These are phyloP conservation scores for Urocyon cinereoargenteus DNA, from an alignment of 2,797 vertebrate species.

Conservation along the genomic window DNA sequence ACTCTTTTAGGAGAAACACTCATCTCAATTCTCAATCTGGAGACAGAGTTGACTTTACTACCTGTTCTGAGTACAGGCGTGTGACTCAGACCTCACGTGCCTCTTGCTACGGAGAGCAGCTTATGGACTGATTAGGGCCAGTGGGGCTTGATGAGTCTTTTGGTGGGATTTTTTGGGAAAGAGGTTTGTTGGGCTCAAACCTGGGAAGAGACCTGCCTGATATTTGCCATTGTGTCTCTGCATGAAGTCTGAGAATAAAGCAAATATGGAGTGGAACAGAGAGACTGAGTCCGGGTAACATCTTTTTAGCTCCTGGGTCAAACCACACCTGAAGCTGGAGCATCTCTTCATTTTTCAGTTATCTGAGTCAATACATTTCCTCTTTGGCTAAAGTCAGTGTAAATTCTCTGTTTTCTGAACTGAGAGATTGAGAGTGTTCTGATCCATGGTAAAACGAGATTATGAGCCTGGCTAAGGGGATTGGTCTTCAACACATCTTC, in stretches of 20 bases:
- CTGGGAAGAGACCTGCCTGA: background rate
- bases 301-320: slow-evolving; percentile 36
- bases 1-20: background rate
- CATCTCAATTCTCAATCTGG: background rate
- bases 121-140: background rate
- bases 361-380: background rate
- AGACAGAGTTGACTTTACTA: background rate
- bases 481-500: background rate
- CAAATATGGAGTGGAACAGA: background rate
- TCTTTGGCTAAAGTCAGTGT: background rate
- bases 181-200: background rate
- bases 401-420: background rate
- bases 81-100: background rate
- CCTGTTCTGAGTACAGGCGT: background rate
- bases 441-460: background rate
- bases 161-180: background rate
- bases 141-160: background rate
- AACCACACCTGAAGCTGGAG: background rate
- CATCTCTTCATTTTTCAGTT: background rate
- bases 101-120: background rate
- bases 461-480: background rate
- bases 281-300: background rate
- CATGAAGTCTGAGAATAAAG: background rate
- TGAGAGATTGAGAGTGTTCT: background rate
- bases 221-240: background rate